Conservation (phyloP, 2,113 vertebrate genomes). For the Myotis brandtii region DNA sequence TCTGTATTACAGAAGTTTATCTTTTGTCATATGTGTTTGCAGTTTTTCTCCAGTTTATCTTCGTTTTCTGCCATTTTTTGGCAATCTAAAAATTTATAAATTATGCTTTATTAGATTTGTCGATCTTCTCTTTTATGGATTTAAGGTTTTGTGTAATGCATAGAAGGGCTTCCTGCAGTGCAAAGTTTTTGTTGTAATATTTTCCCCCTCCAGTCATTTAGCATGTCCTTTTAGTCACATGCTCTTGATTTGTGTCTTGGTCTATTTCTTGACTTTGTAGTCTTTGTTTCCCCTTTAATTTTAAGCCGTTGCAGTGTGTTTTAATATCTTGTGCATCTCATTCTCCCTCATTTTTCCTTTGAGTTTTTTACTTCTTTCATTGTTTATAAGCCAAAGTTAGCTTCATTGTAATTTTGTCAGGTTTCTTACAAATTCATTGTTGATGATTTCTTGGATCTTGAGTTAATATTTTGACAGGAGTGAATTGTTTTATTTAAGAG, state of each 20-base stretch:
- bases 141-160: background rate
- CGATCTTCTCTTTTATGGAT: background rate
- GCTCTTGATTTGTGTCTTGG: background rate
- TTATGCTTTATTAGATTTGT: background rate
- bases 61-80: background rate
- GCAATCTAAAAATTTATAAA: background rate
- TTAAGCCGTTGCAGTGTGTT: background rate
- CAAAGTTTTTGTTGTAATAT: background rate
- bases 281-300: background rate
- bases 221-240: background rate
- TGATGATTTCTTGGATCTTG: background rate
- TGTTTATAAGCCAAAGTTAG: background rate
- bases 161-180: background rate
- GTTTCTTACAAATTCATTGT: background rate
- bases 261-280: background rate
- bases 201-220: background rate
- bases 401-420: background rate
- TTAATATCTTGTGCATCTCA: background rate
- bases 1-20: background rate
- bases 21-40: background rate
- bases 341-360: background rate
- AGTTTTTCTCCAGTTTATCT: background rate
- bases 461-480: constrained; percentile 15
- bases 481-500: background rate
- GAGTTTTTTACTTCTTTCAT: background rate